Percentiles rank a stretch among this genome's conserved stretches.
Evolutionary conservation across 2,888 invertebrate species (phyloP).

Genomic region (Polymixis lichenea): DNA sequence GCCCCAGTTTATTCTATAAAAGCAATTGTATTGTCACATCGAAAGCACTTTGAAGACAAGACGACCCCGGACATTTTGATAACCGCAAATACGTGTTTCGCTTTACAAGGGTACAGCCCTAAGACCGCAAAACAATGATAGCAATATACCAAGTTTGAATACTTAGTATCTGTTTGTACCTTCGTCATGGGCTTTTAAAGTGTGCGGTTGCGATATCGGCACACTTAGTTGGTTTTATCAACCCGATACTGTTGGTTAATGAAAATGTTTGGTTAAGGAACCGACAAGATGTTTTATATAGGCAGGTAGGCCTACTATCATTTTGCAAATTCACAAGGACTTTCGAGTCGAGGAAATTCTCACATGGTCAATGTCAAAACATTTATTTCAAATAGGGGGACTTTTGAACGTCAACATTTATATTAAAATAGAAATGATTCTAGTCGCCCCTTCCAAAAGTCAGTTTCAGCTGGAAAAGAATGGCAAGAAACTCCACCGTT

Average conservation of each 20-base stretch:
- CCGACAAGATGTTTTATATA: conserved; percentile 2
- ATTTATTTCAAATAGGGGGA: too few relatives aligned
- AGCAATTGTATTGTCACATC: conserved; percentile 65
- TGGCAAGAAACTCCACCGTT: too few relatives aligned
- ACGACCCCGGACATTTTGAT: conserved; percentile 76
- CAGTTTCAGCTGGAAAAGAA: too few relatives aligned
- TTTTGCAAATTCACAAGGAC: neutral
- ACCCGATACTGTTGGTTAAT: conserved; percentile 22
- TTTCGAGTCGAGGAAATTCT: neutral
- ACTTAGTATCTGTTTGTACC: conserved; percentile 77
- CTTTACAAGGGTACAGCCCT: conserved; percentile 77
- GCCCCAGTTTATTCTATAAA: conserved; percentile 58
- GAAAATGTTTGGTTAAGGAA: conserved; percentile 13
- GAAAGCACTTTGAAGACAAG: conserved; percentile 71
- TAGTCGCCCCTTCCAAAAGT: too few relatives aligned
- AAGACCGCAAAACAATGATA: conserved; percentile 81
- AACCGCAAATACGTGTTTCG: conserved; percentile 82
- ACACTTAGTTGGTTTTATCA: conserved; percentile 60
- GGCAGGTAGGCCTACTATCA: neutral
- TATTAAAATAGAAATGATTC: too few relatives aligned
- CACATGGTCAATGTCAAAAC: too few relatives aligned
- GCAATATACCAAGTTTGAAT: conserved; percentile 81
- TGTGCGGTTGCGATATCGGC: conserved; percentile 65
- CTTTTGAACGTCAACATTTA: too few relatives aligned
- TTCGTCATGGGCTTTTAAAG: conserved; percentile 75